A percentile compares a stretch with the other conserved stretches of the same genome.
These are phyloP conservation scores for Scelioninae gen. 1 DNA, from an alignment of 2,888 invertebrate genomes.

Conservation along the genomic window DNA sequence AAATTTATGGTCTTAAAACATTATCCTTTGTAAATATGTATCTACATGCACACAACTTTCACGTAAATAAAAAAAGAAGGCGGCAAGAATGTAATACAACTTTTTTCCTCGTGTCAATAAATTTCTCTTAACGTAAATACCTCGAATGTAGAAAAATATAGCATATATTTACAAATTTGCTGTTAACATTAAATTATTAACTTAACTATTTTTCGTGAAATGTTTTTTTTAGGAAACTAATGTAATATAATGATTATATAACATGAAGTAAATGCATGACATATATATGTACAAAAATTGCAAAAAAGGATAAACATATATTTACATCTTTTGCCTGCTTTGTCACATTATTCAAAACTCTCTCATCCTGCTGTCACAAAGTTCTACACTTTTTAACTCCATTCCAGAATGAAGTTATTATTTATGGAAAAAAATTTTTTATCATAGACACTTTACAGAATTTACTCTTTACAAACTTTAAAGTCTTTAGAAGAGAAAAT, in stretches of 20 bases:
- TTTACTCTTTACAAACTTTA: neutral
- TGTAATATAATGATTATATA: too few species aligned
- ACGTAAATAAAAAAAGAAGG: conserved; percentile 20
- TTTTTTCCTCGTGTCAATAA: conserved; percentile 24
- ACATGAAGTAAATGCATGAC: too few species aligned
- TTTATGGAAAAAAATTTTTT: conserved; percentile 25
- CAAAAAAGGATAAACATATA: conserved; percentile 8
- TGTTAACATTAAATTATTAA: too few species aligned
- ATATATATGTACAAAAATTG: too few species aligned
- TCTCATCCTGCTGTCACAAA: conserved; percentile 11
- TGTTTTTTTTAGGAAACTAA: too few species aligned
- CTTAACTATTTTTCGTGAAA: too few species aligned
- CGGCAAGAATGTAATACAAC: neutral
- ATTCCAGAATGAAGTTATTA: conserved; percentile 19
- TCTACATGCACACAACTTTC: conserved; percentile 17
- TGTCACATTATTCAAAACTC: conserved; percentile 24
- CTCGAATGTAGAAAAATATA: neutral
- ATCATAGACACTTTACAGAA: conserved; percentile 1
- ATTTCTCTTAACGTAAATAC: conserved; percentile 1
- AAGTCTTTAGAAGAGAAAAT: neutral
- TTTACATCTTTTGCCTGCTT: conserved; percentile 13
- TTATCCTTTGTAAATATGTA: conserved; percentile 54
- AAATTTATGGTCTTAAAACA: conserved; percentile 52
- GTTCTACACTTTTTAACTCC: conserved; percentile 23
- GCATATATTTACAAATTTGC: neutral